A percentile compares a stretch with the other conserved stretches of the same genome.
These are phyloP conservation scores for Grus americana DNA, from an alignment of 2,113 vertebrate genomes.

Conservation along the genomic window DNA sequence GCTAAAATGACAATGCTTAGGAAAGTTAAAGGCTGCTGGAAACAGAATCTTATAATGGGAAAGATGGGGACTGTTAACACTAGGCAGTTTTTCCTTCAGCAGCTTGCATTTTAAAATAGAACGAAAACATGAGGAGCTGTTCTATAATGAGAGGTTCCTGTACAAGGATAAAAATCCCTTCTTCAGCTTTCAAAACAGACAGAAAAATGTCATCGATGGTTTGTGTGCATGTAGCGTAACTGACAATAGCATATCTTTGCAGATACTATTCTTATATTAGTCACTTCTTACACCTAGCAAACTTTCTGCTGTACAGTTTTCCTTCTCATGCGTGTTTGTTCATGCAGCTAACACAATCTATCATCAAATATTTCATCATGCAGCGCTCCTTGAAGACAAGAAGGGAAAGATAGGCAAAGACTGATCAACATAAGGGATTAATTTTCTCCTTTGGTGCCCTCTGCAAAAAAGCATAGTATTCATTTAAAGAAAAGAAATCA, in stretches of 20 bases:
- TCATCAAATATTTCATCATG: constrained; percentile 28
- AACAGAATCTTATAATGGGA: neutral
- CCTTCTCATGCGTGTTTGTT: neutral
- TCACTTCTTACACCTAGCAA: neutral
- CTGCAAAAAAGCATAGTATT: neutral
- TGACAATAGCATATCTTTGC: neutral
- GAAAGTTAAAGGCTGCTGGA: neutral
- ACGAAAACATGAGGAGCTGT: neutral
- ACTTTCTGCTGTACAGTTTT: neutral
- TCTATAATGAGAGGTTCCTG: neutral
- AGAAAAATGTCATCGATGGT: neutral
- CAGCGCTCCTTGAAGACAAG: neutral
- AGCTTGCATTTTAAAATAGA: neutral
- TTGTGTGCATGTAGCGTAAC: neutral
- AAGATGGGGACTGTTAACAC: neutral
- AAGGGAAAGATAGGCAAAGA: neutral
- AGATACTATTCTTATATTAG: neutral
- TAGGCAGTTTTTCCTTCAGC: neutral
- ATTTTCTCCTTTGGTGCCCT: neutral
- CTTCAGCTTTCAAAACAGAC: neutral
- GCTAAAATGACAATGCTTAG: neutral
- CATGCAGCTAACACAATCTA: neutral
- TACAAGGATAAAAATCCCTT: neutral
- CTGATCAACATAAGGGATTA: neutral
- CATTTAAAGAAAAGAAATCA: neutral